Base-by-base conservation (phyloP, 2,113 vertebrate genomes). In the Delphinus delphis region DNA sequence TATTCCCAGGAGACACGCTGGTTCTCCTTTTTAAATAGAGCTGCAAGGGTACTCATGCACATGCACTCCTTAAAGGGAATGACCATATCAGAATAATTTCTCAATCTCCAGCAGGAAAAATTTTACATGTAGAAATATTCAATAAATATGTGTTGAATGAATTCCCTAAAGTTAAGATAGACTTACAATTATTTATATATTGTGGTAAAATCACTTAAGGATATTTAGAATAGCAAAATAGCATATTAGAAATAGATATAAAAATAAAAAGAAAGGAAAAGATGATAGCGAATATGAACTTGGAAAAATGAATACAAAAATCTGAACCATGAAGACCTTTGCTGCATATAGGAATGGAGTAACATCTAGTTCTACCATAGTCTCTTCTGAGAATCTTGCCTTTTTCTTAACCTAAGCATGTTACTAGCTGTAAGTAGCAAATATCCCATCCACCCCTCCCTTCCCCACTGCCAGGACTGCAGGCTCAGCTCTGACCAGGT, bases 241-340 rank as follows among this genome's bases (percentile, higher is more conserved):
- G 23, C 15, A 65, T 71, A 81, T 67, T 77, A 62, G 55, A 79
- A 58, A 12, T 70, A 23, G 21, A 83, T 11, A 41, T n/a, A 23
- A 93, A 88, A 23, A 88, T 7, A 79, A 73, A 79, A 11, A 84
- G n/a, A 76, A 87, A 91, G 23, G n/a, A 93, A 93, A 93, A 8
- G 7, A 33, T 60, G 17, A 26, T 36, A 81, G 10, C 3, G 2
- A 84, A 87, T 55, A 77, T 94, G 23, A 94, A 71, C 70, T 96
- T 85, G 31, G 18, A 88, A 62, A 7, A 65, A 88, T 26, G 17
- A 53, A 87, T 41, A 53, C 9, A 77, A 90, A 93, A 67, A 23
- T 70, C 14, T 88, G 47, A 88, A 63, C 25, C 26, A 28, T 53
- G 62, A 71, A 88, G 77, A 73, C 5, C 5, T 82, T 12, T 31